Conservation (phyloP, 2,113 vertebrate genomes). For the Cyphomyrus plagiostoma region DNA sequence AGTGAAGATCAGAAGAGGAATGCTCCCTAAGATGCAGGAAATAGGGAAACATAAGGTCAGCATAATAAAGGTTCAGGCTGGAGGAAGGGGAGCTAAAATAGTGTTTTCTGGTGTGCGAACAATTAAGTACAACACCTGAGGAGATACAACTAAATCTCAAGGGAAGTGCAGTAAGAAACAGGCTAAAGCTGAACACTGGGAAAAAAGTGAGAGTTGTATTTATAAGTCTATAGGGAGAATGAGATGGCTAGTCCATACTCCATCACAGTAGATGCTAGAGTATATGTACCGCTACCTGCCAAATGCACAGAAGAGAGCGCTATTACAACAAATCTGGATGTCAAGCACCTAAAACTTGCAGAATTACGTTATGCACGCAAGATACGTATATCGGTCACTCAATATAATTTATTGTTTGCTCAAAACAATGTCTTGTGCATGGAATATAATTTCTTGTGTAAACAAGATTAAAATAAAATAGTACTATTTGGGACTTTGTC, state of each 20-base stretch:
- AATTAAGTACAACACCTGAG: not conserved
- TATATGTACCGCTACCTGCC: not conserved
- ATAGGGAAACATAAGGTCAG: not conserved
- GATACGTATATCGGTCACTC: not conserved
- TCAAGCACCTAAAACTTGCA: not conserved
- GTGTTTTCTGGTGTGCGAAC: not conserved
- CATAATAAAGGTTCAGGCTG: not conserved
- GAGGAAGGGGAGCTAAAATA: not conserved
- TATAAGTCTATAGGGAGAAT: not conserved
- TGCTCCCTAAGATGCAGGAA: not conserved
- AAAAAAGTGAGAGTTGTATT: not conserved
- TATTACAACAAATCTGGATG: not conserved
- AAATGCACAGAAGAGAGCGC: not conserved
- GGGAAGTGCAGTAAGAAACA: not conserved
- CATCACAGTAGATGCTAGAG: not conserved
- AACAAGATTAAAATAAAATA: not conserved
- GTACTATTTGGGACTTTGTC: not conserved
- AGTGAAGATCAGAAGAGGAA: not conserved
- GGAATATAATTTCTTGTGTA: not conserved
- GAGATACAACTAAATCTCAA: not conserved
- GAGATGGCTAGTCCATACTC: not conserved
- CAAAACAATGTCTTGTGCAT: not conserved
- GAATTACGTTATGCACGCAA: not conserved
- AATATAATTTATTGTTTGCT: not conserved
- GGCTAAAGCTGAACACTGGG: not conserved